These are phyloP conservation scores for Buceros bicornis DNA, from an alignment of 2,797 vertebrate genomes.

Conservation along the genomic window DNA sequence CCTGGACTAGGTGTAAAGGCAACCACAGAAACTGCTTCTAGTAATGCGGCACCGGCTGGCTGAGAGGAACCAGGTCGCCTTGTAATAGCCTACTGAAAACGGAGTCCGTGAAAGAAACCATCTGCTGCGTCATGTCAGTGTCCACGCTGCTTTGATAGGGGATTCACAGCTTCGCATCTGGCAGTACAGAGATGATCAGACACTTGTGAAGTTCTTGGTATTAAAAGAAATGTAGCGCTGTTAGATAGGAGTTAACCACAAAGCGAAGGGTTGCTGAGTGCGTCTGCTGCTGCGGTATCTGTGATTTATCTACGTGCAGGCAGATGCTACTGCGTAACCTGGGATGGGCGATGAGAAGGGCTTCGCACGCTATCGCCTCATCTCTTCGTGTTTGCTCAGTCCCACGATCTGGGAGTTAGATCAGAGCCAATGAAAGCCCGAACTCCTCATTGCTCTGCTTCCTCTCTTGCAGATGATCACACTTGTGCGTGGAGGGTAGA, in stretches of 20 bases:
- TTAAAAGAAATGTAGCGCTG: not conserved
- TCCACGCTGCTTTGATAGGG: rapidly evolving
- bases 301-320: not conserved
- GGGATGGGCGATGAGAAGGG: not conserved
- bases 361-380: not conserved
- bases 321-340: not conserved
- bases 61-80: not conserved
- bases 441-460: not conserved
- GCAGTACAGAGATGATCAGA: not conserved
- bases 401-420: not conserved
- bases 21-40: not conserved
- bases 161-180: not conserved
- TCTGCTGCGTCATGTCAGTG: not conserved
- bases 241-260: not conserved
- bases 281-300: not conserved
- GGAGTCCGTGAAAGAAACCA: not conserved
- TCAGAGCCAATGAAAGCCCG: not conserved
- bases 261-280: not conserved
- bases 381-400: not conserved
- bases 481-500: not conserved
- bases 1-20: not conserved
- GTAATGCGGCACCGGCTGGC: not conserved
- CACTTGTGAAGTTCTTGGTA: not conserved
- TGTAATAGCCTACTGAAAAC: not conserved
- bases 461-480: not conserved